Evolutionary conservation across 2,888 invertebrate genomes (phyloP), one percentile per base, ranked within the genome.

Genomic region (Hirtodrosophila cameraria): DNA sequence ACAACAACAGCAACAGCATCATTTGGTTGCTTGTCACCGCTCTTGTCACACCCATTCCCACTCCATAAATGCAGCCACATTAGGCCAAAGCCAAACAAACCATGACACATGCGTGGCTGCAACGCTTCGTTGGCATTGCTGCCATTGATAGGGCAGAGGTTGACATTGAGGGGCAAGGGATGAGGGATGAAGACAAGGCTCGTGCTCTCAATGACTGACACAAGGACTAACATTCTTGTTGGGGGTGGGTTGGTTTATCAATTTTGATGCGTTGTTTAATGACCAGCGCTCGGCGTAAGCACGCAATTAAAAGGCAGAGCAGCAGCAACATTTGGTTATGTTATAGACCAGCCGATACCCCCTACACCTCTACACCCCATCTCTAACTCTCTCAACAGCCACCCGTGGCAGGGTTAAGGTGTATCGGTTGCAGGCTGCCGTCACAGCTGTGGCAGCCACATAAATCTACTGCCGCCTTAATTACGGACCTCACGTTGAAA

Each of bases 211-310:
- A n/a, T n/a, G 15, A 30, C 20, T 23, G 16, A 8, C 23, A 8
- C 13, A 18, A 18, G 18, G 18, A 5, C 5, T 8, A 5, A 1
- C 23, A 23, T n/a, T n/a, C n/a, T n/a, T 25, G 38, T 16, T 18
- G 15, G 15, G 8, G 20, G 13, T 25, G 57, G 58, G 49, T 65
- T 52, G 66, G 65, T 59, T 80, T 80, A 80, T 80, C 83, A 83
- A 83, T 77, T 83, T 69, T 50, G 75, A 69, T 80, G 80, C 72
- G 60, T 54, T 75, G 63, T 72, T 76, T 83, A 83, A 80, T 77
- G 80, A 63, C 61, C 71, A 55, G 35, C 55, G 80, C 65, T 72
- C 60, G 74, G 42, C 68, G 66, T 69, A 64, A 79, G 65, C 76
- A 80, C 76, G 80, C 80, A 79, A 79, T 82, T 79, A 79, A 76